Evolutionary conservation across 2,797 vertebrate genomes (phyloP).

Genomic region (Cryptoblepharus egeriae): DNA sequence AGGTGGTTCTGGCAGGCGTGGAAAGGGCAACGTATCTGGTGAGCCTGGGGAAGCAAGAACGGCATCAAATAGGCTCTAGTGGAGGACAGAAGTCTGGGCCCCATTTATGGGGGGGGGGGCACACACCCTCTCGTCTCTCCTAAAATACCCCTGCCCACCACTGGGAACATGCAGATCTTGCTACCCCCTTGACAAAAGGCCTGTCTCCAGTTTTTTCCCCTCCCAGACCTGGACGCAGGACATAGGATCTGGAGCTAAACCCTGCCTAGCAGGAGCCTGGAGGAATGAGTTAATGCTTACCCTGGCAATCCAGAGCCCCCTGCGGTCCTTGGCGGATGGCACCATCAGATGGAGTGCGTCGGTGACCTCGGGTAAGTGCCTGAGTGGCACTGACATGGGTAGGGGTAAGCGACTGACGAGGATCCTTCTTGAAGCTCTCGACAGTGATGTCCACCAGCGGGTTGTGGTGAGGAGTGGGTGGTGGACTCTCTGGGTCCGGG

Average conservation of each 20-base stretch:
- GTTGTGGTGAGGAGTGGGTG: constrained; percentile 74
- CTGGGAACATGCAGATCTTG: too few species aligned
- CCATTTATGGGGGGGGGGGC: too few species aligned
- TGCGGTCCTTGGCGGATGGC: constrained; percentile 80
- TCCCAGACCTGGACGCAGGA: neutral
- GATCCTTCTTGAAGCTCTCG: constrained; percentile 92
- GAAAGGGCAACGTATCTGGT: constrained; percentile 79
- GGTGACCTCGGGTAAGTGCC: constrained; percentile 82
- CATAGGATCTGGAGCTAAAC: neutral
- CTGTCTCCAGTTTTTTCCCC: too few species aligned
- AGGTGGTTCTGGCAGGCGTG: constrained; percentile 82
- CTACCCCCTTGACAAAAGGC: too few species aligned
- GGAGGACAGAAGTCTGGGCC: too few species aligned
- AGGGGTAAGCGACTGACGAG: constrained; percentile 90
- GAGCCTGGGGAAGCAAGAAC: constrained; percentile 66
- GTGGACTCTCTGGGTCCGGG: constrained; percentile 48
- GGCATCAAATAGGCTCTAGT: too few species aligned
- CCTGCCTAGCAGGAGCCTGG: neutral
- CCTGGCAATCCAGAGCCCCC: neutral
- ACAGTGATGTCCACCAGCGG: constrained; percentile 88
- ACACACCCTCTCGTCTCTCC: too few species aligned
- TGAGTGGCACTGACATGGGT: constrained; percentile 86
- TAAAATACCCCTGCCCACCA: too few species aligned
- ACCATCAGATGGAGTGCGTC: constrained; percentile 88
- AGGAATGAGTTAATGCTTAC: neutral